Conservation (phyloP, 1,140 invertebrate species). For the Eubasilissa regina region DNA sequence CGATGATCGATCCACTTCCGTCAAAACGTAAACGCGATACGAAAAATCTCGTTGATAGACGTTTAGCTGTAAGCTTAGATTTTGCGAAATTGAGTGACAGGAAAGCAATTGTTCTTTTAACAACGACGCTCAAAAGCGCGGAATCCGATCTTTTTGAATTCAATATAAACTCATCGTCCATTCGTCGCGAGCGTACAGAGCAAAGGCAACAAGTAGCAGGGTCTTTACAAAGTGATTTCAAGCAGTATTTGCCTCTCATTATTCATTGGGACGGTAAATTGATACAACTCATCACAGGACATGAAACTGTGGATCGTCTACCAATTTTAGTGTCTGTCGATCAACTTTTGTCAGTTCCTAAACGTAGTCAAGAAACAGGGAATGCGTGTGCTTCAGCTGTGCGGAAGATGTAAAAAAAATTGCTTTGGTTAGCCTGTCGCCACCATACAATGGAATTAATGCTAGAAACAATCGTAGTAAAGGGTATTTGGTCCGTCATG, state of each 20-base stretch:
- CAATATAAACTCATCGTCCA: too few species aligned
- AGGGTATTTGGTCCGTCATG: too few species aligned
- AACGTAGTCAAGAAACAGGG: constrained; percentile 60
- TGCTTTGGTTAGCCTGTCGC: constrained; percentile 6
- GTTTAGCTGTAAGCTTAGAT: too few species aligned
- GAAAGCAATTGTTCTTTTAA: too few species aligned
- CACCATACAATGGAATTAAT: too few species aligned
- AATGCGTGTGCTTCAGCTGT: constrained; percentile 59
- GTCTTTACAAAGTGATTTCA: constrained; percentile 57
- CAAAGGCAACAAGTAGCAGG: constrained; percentile 49
- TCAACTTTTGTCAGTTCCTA: constrained; percentile 62
- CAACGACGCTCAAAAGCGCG: background rate
- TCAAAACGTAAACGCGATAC: too few species aligned
- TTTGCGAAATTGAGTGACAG: too few species aligned
- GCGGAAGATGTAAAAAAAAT: constrained; percentile 44
- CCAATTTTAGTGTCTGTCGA: constrained; percentile 62
- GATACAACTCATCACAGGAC: constrained; percentile 58
- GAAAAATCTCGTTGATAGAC: too few species aligned
- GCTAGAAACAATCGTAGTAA: too few species aligned
- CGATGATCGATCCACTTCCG: background rate
- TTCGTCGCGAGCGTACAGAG: constrained; percentile 8
- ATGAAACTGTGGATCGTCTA: constrained; percentile 61
- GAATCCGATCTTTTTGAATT: too few species aligned
- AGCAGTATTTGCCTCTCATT: constrained; percentile 58
- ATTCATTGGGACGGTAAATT: constrained; percentile 26